Percentiles rank a stretch among this genome's conserved stretches.
Conservation (phyloP, 2,113 vertebrate genomes). For the Muscicapa adusta region DNA sequence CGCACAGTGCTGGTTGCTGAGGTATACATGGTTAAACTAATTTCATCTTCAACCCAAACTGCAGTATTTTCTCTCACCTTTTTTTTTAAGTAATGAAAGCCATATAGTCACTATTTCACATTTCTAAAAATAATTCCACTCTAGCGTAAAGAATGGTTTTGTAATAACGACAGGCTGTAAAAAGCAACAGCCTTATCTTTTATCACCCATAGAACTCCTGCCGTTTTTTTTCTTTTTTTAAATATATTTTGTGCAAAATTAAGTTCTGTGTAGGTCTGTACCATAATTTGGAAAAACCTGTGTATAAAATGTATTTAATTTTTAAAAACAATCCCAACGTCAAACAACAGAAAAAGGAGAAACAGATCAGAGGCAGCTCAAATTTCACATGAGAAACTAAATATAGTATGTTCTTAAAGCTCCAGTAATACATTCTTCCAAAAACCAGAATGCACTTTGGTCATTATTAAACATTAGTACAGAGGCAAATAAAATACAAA, state of each 20-base stretch:
- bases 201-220: conserved; percentile 67
- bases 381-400: conserved; percentile 76
- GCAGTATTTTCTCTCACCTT: neutral
- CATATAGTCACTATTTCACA: conserved; percentile 27
- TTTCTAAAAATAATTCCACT: conserved; percentile 64
- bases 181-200: conserved; percentile 55
- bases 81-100: neutral
- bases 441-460: conserved; percentile 92
- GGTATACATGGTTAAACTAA: conserved; percentile 56
- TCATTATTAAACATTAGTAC: conserved; percentile 80
- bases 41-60: conserved; percentile 36
- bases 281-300: conserved; percentile 70
- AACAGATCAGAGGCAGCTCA: conserved; percentile 67
- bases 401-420: conserved; percentile 77
- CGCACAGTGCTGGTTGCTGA: conserved; percentile 62
- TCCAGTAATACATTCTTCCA: conserved; percentile 82
- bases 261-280: conserved; percentile 75
- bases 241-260: conserved; percentile 82
- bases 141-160: conserved; percentile 46
- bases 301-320: conserved; percentile 75
- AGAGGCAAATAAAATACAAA: conserved; percentile 74
- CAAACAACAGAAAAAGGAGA: conserved; percentile 71
- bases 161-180: conserved; percentile 37
- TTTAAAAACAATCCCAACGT: conserved; percentile 74
- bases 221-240: conserved; percentile 64